Percentiles rank a stretch among this genome's conserved stretches.
Conservation (phyloP, 2,888 invertebrate species). For the Muschampia plurimacula region DNA sequence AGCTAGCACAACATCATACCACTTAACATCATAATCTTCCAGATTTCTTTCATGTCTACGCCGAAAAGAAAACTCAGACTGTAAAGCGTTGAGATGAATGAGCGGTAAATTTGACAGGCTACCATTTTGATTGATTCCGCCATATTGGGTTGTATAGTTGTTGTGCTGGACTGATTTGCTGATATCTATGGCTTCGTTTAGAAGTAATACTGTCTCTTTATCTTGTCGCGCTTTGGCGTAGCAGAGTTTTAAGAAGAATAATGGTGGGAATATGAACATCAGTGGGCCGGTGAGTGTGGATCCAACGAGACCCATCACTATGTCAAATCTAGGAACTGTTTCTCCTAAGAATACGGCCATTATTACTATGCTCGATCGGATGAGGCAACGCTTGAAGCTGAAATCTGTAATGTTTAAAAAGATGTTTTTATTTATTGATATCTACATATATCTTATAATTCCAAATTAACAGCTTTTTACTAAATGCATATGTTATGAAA, state of each 20-base stretch:
- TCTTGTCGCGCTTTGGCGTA: slow-evolving; percentile 71
- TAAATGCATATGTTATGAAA: no score
- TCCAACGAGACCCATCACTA: slow-evolving; percentile 94
- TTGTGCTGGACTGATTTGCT: background rate
- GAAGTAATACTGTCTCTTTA: slow-evolving; percentile 14
- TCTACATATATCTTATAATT: no score
- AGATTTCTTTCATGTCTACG: slow-evolving; percentile 43
- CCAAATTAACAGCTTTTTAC: no score
- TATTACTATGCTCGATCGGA: slow-evolving; percentile 89
- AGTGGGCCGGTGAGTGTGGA: slow-evolving; percentile 93
- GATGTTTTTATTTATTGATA: background rate
- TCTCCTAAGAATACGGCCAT: slow-evolving; percentile 92
- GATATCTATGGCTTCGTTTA: slow-evolving; percentile 8
- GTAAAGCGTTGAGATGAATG: slow-evolving; percentile 51
- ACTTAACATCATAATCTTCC: slow-evolving; percentile 64
- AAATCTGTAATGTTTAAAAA: slow-evolving; percentile 86
- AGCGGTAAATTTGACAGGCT: slow-evolving; percentile 61
- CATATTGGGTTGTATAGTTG: slow-evolving; percentile 29
- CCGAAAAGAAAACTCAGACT: slow-evolving; percentile 57
- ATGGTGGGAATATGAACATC: slow-evolving; percentile 93
- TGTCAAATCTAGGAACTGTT: slow-evolving; percentile 93
- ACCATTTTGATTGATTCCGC: slow-evolving; percentile 46
- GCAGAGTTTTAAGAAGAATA: slow-evolving; percentile 91
- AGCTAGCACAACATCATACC: slow-evolving; percentile 83
- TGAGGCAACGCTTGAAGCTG: slow-evolving; percentile 88